A percentile compares a stretch with the other conserved stretches of the same genome.
These are phyloP conservation scores for Drosophila micromelanica DNA, from an alignment of 1,140 invertebrate genomes.

Conservation along the genomic window DNA sequence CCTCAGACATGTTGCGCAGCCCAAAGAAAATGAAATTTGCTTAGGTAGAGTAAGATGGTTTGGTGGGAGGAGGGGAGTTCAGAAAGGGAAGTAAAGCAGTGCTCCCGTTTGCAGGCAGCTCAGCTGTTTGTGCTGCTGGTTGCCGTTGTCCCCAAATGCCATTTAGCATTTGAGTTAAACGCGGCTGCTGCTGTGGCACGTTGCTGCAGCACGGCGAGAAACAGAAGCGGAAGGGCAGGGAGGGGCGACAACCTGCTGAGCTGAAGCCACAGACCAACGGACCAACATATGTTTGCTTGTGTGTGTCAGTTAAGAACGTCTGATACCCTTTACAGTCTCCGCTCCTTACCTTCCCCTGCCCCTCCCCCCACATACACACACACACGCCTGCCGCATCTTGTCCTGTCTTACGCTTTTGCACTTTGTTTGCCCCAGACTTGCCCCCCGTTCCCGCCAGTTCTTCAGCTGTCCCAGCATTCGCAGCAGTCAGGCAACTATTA, in stretches of 20 bases:
- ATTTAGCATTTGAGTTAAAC: conserved; percentile 77
- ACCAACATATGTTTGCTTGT: conserved; percentile 65
- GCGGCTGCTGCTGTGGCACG: conserved; percentile 50
- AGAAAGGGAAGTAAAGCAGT: neutral
- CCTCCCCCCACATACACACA: neutral
- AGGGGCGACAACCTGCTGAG: conserved; percentile 63
- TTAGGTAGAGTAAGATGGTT: neutral
- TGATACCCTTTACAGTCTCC: conserved; percentile 52
- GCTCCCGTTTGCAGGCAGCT: conserved; percentile 21
- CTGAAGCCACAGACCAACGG: conserved; percentile 11
- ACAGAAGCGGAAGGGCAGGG: conserved; percentile 12
- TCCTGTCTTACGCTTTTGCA: conserved; percentile 7
- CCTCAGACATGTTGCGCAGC: conserved; percentile 63
- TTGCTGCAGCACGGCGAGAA: neutral
- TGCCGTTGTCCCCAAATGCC: conserved; percentile 71
- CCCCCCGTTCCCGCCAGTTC: neutral
- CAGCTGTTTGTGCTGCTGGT: conserved; percentile 54
- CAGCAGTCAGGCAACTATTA: conserved; percentile 52
- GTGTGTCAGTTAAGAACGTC: conserved; percentile 63
- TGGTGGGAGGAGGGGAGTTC: neutral
- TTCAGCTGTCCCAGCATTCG: neutral
- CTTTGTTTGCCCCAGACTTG: conserved; percentile 18
- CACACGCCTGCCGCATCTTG: neutral
- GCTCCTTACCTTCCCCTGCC: neutral
- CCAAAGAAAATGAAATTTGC: conserved; percentile 47